Percentiles rank a stretch among this genome's conserved stretches.
These are phyloP conservation scores for Lamellibrachia columna DNA, from an alignment of 2,888 invertebrate genomes.

Conservation along the genomic window DNA sequence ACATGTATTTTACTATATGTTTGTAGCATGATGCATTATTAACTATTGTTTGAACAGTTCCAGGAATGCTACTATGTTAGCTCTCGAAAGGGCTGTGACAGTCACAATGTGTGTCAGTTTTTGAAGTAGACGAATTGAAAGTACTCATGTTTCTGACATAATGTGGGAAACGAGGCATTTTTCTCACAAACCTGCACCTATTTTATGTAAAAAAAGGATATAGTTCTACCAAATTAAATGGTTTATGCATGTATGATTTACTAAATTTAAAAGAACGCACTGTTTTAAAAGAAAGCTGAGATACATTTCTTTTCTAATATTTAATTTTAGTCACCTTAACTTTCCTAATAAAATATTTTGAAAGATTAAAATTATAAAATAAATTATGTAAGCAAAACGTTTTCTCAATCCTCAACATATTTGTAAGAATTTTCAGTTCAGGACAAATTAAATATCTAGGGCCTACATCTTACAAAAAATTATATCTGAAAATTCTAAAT, in stretches of 20 bases:
- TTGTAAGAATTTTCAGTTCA: too few species aligned
- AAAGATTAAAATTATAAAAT: neutral
- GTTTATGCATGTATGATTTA: neutral
- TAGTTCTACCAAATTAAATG: neutral
- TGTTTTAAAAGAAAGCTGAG: neutral
- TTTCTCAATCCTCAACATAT: too few species aligned
- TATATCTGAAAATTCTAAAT: too few species aligned
- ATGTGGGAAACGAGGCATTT: neutral
- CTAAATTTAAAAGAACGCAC: neutral
- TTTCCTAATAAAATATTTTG: constrained; percentile 18
- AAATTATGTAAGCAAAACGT: too few species aligned
- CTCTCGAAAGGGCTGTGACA: neutral
- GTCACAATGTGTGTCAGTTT: neutral
- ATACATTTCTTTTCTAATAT: neutral
- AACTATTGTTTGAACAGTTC: neutral
- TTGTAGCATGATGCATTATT: neutral
- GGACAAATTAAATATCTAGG: too few species aligned
- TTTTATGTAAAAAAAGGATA: neutral
- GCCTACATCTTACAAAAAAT: too few species aligned
- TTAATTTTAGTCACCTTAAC: neutral
- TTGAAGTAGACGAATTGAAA: neutral
- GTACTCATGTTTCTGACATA: neutral
- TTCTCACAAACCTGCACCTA: neutral
- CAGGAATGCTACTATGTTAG: neutral
- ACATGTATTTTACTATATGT: constrained; percentile 10